These are phyloP conservation scores for Aleiodes alternator DNA, from an alignment of 2,888 invertebrate genomes.

Conservation along the genomic window DNA sequence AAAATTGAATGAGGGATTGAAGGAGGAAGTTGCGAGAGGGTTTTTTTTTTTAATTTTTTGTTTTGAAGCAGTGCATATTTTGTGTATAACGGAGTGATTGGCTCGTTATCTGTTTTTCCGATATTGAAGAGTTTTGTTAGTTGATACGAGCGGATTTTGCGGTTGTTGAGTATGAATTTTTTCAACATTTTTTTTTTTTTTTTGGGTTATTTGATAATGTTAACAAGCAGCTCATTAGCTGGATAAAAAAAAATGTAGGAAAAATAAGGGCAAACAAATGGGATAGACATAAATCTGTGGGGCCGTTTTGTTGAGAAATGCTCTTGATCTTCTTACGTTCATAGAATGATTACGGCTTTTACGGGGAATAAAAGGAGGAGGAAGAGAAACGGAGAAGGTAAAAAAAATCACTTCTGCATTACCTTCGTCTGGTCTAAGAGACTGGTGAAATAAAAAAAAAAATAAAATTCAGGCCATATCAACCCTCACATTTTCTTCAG, in stretches of 20 bases:
- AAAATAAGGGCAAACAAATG: neutral
- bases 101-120: too few species aligned
- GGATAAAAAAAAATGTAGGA: too few species aligned
- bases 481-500: slow-evolving; percentile 30
- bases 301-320: slow-evolving; percentile 2
- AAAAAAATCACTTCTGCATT: slow-evolving; percentile 27
- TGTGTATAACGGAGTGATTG: too few species aligned
- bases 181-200: too few species aligned
- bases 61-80: too few species aligned
- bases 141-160: too few species aligned
- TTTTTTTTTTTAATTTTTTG: too few species aligned
- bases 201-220: too few species aligned
- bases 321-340: slow-evolving; percentile 22
- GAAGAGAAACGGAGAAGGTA: slow-evolving; percentile 35
- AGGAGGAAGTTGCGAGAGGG: too few species aligned
- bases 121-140: too few species aligned
- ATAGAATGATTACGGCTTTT: slow-evolving; percentile 24
- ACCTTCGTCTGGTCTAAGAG: slow-evolving; percentile 18
- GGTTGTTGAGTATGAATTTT: too few species aligned
- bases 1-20: neutral
- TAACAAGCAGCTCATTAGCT: too few species aligned
- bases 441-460: slow-evolving; percentile 1
- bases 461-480: slow-evolving; percentile 20
- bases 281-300: neutral
- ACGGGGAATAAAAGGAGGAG: slow-evolving; percentile 23